Base-by-base conservation (phyloP, 2,888 invertebrate genomes). In the Hirtodrosophila alboralis region DNA sequence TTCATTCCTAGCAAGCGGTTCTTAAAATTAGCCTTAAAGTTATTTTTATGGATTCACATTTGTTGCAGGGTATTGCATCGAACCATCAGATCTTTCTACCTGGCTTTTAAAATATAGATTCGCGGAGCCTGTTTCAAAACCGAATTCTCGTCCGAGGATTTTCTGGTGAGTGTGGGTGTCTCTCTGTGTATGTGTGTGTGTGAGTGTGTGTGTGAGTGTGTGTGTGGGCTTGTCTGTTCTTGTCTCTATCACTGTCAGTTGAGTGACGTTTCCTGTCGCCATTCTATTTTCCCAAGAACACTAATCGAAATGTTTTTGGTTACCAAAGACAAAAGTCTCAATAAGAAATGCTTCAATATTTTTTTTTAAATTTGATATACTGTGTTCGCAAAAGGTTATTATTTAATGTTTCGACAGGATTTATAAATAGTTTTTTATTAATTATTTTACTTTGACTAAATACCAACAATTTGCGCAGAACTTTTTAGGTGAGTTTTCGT, bases 221-320 rank as follows among this genome's bases (percentile, higher is more conserved):
- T 53, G 30, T 18, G 18, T 3, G 18, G 18, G 2, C 4, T 18
- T 18, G 49, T 44, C 49, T 28, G 27, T 27, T 12, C 31, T 51
- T 28, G 38, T 66, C 41, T 27, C 40, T 27, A 41, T 57, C 44
- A 51, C 12, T 41, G 47, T 36, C 53, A 27, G 26, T 31, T 37
- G 33, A 31, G 51, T 62, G 58, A 64, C 66, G 38, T 70, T 45
- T 49, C 14, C 56, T 60, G 63, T 63, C 66, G 54, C 64, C 61
- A 51, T 57, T 62, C 53, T 37, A 64, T 57, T 63, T 56, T 58
- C 52, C 52, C 45, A 41, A 36, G 51, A 54, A 30, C 37, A 36
- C 56, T 59, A 53, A 62, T 61, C 43, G 38, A 65, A 64, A 37
- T 21, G 47, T 61, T 52, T 58, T 71, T 59, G 66, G 33, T 47